Conservation (phyloP, 53 echinoderm and acorn worm genomes). For the Actinopyga echinites region DNA sequence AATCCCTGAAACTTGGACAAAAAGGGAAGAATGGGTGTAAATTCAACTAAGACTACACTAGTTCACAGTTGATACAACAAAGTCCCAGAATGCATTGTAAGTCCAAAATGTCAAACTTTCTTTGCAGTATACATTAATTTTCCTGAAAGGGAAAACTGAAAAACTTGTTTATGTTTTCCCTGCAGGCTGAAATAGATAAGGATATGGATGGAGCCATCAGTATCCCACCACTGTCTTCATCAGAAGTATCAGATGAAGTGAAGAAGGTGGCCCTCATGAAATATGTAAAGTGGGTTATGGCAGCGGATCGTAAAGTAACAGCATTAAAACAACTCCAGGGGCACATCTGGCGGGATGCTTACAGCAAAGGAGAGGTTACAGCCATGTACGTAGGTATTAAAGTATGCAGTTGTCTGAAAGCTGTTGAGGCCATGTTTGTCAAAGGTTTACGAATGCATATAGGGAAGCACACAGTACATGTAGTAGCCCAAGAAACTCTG, state of each 20-base stretch:
- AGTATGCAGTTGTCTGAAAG: background rate
- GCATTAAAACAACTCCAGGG: slow-evolving; percentile 92
- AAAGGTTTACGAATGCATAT: too few species aligned
- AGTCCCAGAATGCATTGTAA: too few species aligned
- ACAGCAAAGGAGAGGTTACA: slow-evolving; percentile 55
- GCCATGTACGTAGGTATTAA: slow-evolving; percentile 66
- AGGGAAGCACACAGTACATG: too few species aligned
- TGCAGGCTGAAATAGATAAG: slow-evolving; percentile 59
- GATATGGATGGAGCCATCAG: slow-evolving; percentile 62
- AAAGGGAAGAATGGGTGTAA: too few species aligned
- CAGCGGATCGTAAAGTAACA: slow-evolving; percentile 82
- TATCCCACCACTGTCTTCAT: slow-evolving; percentile 41
- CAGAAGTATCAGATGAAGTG: slow-evolving; percentile 28
- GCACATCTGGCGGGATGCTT: slow-evolving; percentile 84
- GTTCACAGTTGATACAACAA: too few species aligned
- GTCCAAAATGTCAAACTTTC: too few species aligned
- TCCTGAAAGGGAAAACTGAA: too few species aligned
- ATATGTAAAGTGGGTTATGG: slow-evolving; percentile 81
- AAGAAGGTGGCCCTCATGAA: slow-evolving; percentile 63
- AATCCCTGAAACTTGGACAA: too few species aligned
- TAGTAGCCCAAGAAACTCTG: too few species aligned
- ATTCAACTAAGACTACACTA: too few species aligned
- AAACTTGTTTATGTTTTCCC: background rate
- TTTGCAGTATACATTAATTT: too few species aligned
- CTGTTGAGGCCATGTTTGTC: too few species aligned